Evolutionary conservation across 2,113 vertebrate genomes (phyloP).

Genomic region (Xiphias gladius): DNA sequence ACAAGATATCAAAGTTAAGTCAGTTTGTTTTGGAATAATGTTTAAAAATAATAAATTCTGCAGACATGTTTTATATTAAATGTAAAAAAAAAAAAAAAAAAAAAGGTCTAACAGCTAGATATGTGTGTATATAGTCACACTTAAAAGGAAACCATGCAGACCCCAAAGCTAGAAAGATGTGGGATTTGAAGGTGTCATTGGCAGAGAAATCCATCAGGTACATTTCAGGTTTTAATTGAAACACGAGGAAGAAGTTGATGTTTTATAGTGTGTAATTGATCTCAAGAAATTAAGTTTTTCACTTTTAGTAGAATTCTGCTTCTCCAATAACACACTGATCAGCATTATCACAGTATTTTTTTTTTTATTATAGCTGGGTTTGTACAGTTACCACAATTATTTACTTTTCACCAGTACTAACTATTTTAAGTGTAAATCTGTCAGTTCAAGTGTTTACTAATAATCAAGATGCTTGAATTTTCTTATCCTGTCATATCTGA

Average conservation of each 20-base stretch:
- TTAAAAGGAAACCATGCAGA: neutral
- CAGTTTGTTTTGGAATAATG: neutral
- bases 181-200: too few species aligned
- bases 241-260: too few species aligned
- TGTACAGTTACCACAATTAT: neutral
- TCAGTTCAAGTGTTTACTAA: neutral
- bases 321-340: neutral
- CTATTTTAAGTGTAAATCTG: neutral
- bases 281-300: neutral
- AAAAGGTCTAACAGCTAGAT: neutral
- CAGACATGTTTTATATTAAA: too few species aligned
- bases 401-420: neutral
- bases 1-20: neutral
- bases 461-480: neutral
- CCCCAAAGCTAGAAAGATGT: too few species aligned
- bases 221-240: too few species aligned
- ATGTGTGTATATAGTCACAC: neutral
- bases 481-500: conserved; percentile 6
- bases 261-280: neutral
- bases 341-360: neutral
- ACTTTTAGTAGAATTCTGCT: neutral
- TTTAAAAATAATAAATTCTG: neutral
- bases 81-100: neutral
- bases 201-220: too few species aligned
- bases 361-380: neutral